Evolutionary conservation across 1,140 invertebrate species (phyloP), one percentile per base, ranked within the genome.

Genomic region (Epicauta chinensis): DNA sequence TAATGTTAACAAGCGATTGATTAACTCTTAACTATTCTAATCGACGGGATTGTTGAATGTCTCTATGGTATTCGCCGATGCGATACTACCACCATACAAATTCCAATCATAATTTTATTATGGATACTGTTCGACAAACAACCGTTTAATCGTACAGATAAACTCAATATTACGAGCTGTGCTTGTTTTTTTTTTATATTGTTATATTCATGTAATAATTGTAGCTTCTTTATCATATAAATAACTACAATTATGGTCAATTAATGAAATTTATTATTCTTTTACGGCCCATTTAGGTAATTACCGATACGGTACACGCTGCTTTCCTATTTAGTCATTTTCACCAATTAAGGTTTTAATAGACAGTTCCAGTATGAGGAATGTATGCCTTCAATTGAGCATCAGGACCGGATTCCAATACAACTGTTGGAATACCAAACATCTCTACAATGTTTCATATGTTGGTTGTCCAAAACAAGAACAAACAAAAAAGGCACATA

Each of bases 1-100:
- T 62, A 62, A 62, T 62, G 60, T 60, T 62, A 62, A 62, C 60
- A 62, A 62, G 60, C 55, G 53, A 49, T 55, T 62, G 58, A 62
- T 62, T 62, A 60, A 60, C 60, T 62, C 48, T 48, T 51, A 44
- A 43, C 45, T 37, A 39, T 42, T 15, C 49, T 34, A 23, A 23
- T 23, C 0, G 4, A 23, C 23, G n/a, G n/a, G n/a, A n/a, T n/a
- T n/a, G n/a, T n/a, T n/a, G n/a, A 23, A 23, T 23, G n/a, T 23
- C 23, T 23, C 4, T 23, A 23, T 23, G 34, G 41, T 37, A 39
- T 12, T 13, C 53, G 29, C 42, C 37, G 37, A 44, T 44, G 34
- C 40, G 43, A 45, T 49, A 23, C 23, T n/a, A n/a, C n/a, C n/a
- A n/a, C n/a, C 4, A 7, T 23, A 2, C 23, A 23, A 23, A 23